Evolutionary conservation across 2,888 invertebrate genomes (phyloP).

Genomic region (Polydrusus cervinus): DNA sequence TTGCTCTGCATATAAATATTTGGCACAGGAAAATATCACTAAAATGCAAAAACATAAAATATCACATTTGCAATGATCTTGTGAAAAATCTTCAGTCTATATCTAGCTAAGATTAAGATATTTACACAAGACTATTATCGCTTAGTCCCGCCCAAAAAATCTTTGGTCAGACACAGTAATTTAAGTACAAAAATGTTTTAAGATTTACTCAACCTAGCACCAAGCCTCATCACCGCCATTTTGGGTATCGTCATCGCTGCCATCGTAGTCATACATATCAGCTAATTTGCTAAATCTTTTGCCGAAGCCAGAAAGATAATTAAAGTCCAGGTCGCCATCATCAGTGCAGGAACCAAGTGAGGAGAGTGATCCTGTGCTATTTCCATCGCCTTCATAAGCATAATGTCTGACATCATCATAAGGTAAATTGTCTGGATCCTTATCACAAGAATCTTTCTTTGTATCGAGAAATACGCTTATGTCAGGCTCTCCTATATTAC

Average conservation of each 20-base stretch:
- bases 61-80: constrained; percentile 20
- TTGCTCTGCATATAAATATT: constrained; percentile 9
- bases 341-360: constrained; percentile 87
- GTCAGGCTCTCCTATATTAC: constrained; percentile 77
- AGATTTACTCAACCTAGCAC: constrained; percentile 75
- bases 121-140: constrained; percentile 48
- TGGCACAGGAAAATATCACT: constrained; percentile 34
- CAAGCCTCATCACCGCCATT: constrained; percentile 87
- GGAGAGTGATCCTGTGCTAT: constrained; percentile 91
- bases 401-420: constrained; percentile 98
- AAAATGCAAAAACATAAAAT: constrained; percentile 29
- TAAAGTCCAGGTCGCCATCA: constrained; percentile 87
- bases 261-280: constrained; percentile 95
- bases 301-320: constrained; percentile 95
- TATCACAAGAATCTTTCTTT: constrained; percentile 91
- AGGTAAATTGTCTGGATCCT: constrained; percentile 92
- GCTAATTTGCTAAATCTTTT: constrained; percentile 96
- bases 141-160: constrained; percentile 63
- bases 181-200: constrained; percentile 61
- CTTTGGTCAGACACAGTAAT: constrained; percentile 64
- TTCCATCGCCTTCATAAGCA: constrained; percentile 97
- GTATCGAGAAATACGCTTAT: constrained; percentile 93
- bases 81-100: constrained; percentile 50
- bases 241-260: constrained; percentile 86
- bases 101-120: constrained; percentile 45